phyloP scores from a whole-genome alignment of 2,797 vertebrate genomes.

The Alosa sapidissima region DNA sequence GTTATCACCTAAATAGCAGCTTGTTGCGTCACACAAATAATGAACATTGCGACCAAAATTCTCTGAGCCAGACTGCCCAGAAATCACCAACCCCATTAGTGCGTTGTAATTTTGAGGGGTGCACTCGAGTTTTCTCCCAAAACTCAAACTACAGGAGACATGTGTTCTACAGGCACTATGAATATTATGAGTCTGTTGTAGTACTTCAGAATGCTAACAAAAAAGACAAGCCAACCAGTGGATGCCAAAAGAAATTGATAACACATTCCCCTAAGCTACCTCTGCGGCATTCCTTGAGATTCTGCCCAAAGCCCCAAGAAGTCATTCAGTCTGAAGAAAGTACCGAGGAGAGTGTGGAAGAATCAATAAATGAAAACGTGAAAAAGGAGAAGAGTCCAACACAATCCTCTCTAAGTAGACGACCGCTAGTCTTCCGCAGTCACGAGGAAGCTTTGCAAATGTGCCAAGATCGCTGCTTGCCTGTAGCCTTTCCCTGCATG shows the following conservation, averaged over 20 bases:
- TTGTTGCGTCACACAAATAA: conserved; percentile 83
- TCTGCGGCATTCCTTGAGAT: conserved; percentile 47
- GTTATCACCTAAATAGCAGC: conserved; percentile 90
- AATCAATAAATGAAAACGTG: background rate
- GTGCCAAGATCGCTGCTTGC: conserved; percentile 87
- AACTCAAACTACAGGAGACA: conserved; percentile 85
- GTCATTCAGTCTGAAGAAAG: conserved; percentile 40
- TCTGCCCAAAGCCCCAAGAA: conserved; percentile 44
- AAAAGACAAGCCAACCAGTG: conserved; percentile 73
- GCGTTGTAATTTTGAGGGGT: conserved; percentile 87
- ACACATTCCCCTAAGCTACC: conserved; percentile 62
- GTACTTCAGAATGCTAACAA: conserved; percentile 84
- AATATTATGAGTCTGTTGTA: conserved; percentile 86
- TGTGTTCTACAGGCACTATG: conserved; percentile 82
- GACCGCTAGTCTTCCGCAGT: conserved; percentile 72
- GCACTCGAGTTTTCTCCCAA: conserved; percentile 82
- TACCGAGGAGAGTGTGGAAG: conserved; percentile 34
- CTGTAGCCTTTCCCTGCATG: conserved; percentile 91
- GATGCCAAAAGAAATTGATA: conserved; percentile 81
- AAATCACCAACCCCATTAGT: conserved; percentile 64
- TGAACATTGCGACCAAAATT: conserved; percentile 68
- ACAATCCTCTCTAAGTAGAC: conserved; percentile 21
- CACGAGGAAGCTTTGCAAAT: conserved; percentile 93
- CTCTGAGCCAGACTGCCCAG: conserved; percentile 37
- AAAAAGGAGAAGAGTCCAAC: background rate